These are phyloP conservation scores for Parambassis ranga DNA, from an alignment of 2,797 vertebrate genomes.

Conservation along the genomic window DNA sequence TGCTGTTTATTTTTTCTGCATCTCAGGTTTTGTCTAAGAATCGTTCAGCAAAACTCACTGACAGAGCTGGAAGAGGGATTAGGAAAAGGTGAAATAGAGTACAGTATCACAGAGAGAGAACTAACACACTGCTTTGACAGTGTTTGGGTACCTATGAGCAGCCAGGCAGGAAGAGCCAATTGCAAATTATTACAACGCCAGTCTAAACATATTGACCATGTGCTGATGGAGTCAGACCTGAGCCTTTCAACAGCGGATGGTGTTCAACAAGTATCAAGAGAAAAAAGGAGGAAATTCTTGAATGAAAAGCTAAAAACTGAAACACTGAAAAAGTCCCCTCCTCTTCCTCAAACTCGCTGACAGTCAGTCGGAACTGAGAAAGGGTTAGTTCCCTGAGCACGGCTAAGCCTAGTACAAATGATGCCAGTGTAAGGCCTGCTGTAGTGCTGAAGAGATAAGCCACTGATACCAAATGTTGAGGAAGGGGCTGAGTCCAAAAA, in stretches of 20 bases:
- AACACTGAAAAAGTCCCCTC: constrained; percentile 66
- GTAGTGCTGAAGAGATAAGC: constrained; percentile 79
- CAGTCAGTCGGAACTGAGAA: constrained; percentile 68
- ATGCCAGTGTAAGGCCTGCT: constrained; percentile 81
- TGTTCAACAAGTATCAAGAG: constrained; percentile 50
- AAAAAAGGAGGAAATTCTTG: constrained; percentile 55
- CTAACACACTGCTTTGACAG: constrained; percentile 44
- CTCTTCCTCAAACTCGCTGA: constrained; percentile 67
- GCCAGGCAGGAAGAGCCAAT: constrained; percentile 44
- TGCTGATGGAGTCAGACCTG: constrained; percentile 45
- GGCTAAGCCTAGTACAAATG: constrained; percentile 79
- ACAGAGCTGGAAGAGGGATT: constrained; percentile 63
- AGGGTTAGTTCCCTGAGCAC: constrained; percentile 78
- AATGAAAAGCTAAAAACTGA: constrained; percentile 72
- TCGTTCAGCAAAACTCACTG: constrained; percentile 12
- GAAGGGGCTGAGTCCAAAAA: constrained; percentile 62
- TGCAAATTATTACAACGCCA: constrained; percentile 40
- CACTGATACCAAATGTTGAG: constrained; percentile 75
- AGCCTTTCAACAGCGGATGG: constrained; percentile 39
- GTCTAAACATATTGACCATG: constrained; percentile 65
- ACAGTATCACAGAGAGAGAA: constrained; percentile 71
- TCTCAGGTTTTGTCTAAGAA: constrained; percentile 71
- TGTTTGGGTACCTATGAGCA: constrained; percentile 45
- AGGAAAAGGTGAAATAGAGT: constrained; percentile 61
- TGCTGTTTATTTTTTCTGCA: constrained; percentile 69